Percentiles rank a stretch among this genome's conserved stretches.
These are phyloP conservation scores for Erebia palarica DNA, from an alignment of 2,888 invertebrate genomes.

Conservation along the genomic window DNA sequence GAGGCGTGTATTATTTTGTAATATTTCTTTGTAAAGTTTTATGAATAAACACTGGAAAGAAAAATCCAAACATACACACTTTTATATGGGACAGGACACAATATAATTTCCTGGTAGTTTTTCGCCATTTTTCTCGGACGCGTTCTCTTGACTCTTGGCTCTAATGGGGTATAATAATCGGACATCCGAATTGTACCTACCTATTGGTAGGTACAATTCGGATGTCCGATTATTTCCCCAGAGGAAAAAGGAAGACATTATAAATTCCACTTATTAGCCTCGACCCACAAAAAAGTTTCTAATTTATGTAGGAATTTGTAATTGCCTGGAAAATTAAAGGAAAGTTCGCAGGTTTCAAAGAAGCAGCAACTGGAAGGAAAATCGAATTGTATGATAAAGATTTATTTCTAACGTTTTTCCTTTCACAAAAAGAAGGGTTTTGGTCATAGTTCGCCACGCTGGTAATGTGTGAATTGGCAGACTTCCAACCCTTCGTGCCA, in stretches of 20 bases:
- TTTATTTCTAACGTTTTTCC: background rate
- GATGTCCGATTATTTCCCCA: background rate
- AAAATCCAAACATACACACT: no score
- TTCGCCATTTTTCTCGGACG: no score
- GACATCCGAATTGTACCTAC: no score
- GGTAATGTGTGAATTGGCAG: background rate
- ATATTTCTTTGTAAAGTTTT: no score
- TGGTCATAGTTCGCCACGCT: no score
- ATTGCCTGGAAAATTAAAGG: constrained; percentile 6
- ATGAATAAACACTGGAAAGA: no score
- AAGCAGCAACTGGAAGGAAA: background rate
- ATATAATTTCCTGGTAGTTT: no score
- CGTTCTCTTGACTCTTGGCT: no score
- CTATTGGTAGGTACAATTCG: background rate
- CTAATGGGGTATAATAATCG: no score
- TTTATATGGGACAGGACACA: no score
- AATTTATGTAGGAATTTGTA: constrained; percentile 14
- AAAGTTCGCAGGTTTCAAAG: constrained; percentile 4
- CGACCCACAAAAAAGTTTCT: constrained; percentile 14
- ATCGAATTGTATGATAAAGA: background rate
- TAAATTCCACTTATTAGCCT: constrained; percentile 8
- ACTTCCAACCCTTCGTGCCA: no score
- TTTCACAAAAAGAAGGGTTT: background rate
- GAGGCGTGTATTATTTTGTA: no score
- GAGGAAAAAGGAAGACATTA: constrained; percentile 1